Percentiles rank a stretch among this genome's conserved stretches.
Evolutionary conservation across 2,888 invertebrate genomes (phyloP).

Genomic region (Eupelmus urozonus): DNA sequence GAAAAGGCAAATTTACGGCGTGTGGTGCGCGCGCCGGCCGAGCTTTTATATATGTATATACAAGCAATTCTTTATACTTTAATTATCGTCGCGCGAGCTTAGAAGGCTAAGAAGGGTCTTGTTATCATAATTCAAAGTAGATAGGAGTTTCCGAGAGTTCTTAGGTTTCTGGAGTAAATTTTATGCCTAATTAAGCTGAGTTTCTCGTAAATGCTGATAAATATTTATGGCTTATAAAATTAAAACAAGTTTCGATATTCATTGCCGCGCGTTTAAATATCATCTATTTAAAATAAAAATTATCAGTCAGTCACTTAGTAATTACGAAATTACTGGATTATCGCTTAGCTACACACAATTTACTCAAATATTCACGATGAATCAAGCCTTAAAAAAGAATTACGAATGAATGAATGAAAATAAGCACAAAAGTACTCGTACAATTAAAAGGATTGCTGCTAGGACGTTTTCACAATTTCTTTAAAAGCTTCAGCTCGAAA

Average conservation of each 20-base stretch:
- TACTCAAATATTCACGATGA: not conserved
- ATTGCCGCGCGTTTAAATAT: too few relatives aligned
- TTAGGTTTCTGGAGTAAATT: too few relatives aligned
- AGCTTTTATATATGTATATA: too few relatives aligned
- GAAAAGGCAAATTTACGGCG: conserved; percentile 41
- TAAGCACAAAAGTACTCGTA: not conserved
- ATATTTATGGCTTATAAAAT: too few relatives aligned
- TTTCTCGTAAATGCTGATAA: too few relatives aligned
- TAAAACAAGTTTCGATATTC: too few relatives aligned
- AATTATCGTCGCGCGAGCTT: conserved; percentile 2
- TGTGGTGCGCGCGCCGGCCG: not conserved
- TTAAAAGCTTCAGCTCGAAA: conserved; percentile 47
- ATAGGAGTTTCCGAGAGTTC: too few relatives aligned
- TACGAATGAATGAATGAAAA: conserved; percentile 7
- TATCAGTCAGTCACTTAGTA: too few relatives aligned
- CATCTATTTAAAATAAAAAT: too few relatives aligned
- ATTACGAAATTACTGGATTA: too few relatives aligned
- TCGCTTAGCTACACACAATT: not conserved
- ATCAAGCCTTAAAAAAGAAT: not conserved
- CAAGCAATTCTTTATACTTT: conserved; percentile 12
- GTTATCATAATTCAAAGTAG: not conserved
- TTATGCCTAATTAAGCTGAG: not conserved
- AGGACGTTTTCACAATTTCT: conserved; percentile 49
- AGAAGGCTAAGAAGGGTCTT: not conserved
- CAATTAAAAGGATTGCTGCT: conserved; percentile 47